Conservation (phyloP, 2,113 vertebrate species). For the Cyrtonyx montezumae region DNA sequence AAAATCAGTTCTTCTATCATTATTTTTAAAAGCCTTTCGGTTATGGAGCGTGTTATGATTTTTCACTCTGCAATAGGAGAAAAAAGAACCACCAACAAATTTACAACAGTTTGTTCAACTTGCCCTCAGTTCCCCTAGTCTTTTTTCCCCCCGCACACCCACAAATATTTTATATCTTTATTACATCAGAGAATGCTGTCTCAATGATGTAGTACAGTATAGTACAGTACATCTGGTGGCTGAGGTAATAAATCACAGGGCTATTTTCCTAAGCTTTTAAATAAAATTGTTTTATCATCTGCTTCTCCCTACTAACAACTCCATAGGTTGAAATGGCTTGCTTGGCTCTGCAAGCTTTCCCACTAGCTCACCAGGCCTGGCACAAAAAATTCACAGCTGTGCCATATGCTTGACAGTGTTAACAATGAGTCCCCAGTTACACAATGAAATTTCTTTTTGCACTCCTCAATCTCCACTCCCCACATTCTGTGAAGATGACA, state of each 20-base stretch:
- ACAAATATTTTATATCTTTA: conserved; percentile 54
- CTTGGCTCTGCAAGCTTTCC: conserved; percentile 9
- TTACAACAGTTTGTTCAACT: conserved; percentile 39
- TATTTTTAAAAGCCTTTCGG: conserved; percentile 39
- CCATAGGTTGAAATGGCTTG: neutral
- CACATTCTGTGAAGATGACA: neutral
- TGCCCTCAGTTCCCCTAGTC: conserved; percentile 37
- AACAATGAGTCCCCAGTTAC: conserved; percentile 46
- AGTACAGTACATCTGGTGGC: conserved; percentile 49
- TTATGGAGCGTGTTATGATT: neutral
- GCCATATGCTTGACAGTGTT: conserved; percentile 11
- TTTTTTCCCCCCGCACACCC: neutral
- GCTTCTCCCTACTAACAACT: neutral
- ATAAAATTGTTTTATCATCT: conserved; percentile 50
- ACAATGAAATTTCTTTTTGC: conserved; percentile 5
- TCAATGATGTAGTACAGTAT: conserved; percentile 36
- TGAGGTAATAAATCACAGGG: conserved; percentile 57
- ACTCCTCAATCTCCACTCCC: conserved; percentile 2
- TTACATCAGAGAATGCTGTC: conserved; percentile 69
- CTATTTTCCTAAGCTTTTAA: conserved; percentile 17
- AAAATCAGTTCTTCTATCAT: conserved; percentile 14
- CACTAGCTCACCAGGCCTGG: conserved; percentile 48
- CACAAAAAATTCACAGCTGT: conserved; percentile 33
- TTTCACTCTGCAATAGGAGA: neutral
- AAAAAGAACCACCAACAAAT: neutral